Percentiles rank a stretch among this genome's conserved stretches.
phyloP scores from a whole-genome alignment of 1,140 invertebrate species.

The Drosophila melanica region DNA sequence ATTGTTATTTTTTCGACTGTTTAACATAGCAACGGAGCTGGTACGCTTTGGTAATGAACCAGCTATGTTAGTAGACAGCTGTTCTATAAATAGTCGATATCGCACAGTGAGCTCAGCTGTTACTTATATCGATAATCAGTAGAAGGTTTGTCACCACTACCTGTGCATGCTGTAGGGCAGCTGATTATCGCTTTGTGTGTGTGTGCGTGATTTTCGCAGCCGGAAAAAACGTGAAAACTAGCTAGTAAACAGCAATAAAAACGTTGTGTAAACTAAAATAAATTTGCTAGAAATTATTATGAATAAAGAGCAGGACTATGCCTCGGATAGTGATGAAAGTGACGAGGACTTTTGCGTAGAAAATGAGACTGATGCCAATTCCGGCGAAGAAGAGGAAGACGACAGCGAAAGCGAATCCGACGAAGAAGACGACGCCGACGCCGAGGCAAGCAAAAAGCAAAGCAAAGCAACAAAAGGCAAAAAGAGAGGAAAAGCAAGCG shows the following conservation, averaged over 20 bases:
- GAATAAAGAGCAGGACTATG: constrained; percentile 58
- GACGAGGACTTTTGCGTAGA: constrained; percentile 85
- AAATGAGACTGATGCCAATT: constrained; percentile 78
- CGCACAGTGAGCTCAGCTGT: constrained; percentile 8
- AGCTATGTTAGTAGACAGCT: constrained; percentile 22
- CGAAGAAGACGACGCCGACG: constrained; percentile 49
- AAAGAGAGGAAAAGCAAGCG: constrained; percentile 20
- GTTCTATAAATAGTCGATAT: not conserved
- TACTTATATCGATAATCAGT: not conserved
- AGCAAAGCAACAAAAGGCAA: constrained; percentile 26
- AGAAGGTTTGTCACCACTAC: constrained; percentile 6
- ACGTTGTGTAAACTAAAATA: constrained; percentile 5
- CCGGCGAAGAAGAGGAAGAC: constrained; percentile 70
- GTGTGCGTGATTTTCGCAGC: constrained; percentile 7
- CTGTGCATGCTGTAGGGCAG: constrained; percentile 13
- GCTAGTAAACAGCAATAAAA: not conserved
- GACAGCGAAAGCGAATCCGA: constrained; percentile 46
- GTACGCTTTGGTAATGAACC: constrained; percentile 39
- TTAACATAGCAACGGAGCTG: constrained; percentile 36
- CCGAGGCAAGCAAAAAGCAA: constrained; percentile 12
- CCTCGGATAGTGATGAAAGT: constrained; percentile 78
- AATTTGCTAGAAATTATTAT: constrained; percentile 37
- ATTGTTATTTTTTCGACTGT: constrained; percentile 14
- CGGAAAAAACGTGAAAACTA: constrained; percentile 11
- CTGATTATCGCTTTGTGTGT: constrained; percentile 17